Base-by-base conservation (phyloP, 2,888 invertebrate species). In the Corbicula japonica region DNA sequence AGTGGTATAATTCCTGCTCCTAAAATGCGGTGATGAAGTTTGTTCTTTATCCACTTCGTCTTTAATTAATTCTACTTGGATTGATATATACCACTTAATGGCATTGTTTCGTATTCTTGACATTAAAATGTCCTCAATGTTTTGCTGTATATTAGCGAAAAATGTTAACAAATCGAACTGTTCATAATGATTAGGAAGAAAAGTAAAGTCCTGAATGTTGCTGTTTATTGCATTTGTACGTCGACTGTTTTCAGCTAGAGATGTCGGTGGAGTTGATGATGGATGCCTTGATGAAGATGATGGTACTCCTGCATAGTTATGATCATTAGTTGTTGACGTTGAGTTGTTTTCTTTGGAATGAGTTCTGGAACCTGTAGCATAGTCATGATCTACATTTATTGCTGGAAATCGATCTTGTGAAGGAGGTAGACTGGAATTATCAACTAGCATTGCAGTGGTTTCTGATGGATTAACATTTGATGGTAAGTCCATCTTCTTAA, bases 81-180 rank as follows among this genome's bases (percentile, higher is more conserved):
- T 41, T 15, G 68, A 71, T 56, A 81, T 34, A 68, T 75, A 77
- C 74, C 77, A 81, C 18, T 81, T 81, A 4, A 80, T 74, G 12
- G 66, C 76, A 69, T 69, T 26, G 0, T 52, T 48, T 73, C 41
- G 46, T 23, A 78, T 10, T 54, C 73, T 38, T 15, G 38, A 38
- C 28, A 32, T 10, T 50, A 78, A 63, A 73, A 73, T 18, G 1
- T 62, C 54, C 50, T 50, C 10, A 41, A 73, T 38, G 30, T 69
- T 6, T 10, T 46, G 5, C 23, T 46, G 5, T 5, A 60, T 46
- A 70, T 75, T 79, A n/a, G 74, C 70, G 46, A 79, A 75, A 61
- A 70, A 79, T 46, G 66, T 58, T 34, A 75, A 52, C 50, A 79
- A n/a, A 38, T 79, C 75, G 71, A 71, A 56, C 48, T 62, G 52